These are phyloP conservation scores for Drosophila histrio DNA, from an alignment of 2,888 invertebrate genomes.

Conservation along the genomic window DNA sequence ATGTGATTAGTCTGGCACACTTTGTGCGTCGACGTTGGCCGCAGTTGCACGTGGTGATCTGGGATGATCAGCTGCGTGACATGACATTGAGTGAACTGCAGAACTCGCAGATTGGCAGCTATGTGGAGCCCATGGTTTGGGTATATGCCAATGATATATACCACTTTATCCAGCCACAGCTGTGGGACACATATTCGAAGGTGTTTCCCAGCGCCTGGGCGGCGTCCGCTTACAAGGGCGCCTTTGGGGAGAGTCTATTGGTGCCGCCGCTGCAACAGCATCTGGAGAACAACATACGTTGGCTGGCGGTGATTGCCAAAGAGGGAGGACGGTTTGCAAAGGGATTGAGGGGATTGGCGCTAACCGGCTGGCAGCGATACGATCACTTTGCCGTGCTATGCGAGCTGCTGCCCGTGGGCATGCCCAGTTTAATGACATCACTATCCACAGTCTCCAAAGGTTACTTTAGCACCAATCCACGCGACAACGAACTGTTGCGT, in stretches of 20 bases:
- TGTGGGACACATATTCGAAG: constrained; percentile 89
- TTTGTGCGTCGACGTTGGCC: constrained; percentile 87
- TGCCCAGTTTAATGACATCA: constrained; percentile 88
- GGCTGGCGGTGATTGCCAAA: constrained; percentile 88
- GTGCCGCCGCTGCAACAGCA: constrained; percentile 88
- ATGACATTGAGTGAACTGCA: constrained; percentile 86
- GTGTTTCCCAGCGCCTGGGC: constrained; percentile 90
- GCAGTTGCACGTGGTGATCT: constrained; percentile 87
- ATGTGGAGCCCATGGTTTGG: constrained; percentile 93
- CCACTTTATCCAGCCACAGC: constrained; percentile 85
- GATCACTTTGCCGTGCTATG: constrained; percentile 90
- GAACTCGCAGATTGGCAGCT: constrained; percentile 86
- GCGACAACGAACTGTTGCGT: constrained; percentile 84
- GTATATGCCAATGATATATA: constrained; percentile 90
- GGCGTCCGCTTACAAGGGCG: constrained; percentile 91
- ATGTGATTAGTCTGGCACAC: constrained; percentile 86
- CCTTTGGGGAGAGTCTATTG: constrained; percentile 89
- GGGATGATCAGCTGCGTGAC: constrained; percentile 92
- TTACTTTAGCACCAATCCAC: constrained; percentile 86
- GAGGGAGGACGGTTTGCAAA: constrained; percentile 85
- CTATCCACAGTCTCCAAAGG: constrained; percentile 87
- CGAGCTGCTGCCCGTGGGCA: constrained; percentile 87
- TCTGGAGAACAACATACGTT: constrained; percentile 89
- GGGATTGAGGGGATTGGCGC: constrained; percentile 82
- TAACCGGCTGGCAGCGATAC: constrained; percentile 85